phyloP scores from a whole-genome alignment of 2,797 vertebrate species.

The Propithecus deckenii region DNA sequence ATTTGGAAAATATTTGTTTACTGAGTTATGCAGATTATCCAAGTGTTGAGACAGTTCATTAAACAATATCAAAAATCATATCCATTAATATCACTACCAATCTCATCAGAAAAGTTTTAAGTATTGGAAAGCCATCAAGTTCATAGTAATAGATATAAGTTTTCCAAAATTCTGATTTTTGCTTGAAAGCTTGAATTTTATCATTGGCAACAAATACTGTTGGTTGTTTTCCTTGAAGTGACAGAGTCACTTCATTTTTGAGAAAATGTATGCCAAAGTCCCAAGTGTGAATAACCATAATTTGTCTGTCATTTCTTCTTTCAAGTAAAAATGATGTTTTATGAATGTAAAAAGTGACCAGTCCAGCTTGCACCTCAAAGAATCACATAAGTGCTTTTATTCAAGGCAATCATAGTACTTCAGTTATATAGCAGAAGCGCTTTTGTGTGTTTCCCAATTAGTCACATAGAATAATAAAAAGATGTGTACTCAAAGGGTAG shows the following conservation, averaged over 20 bases:
- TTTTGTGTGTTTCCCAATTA: background rate
- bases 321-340: conserved; percentile 45
- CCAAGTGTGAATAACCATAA: conserved; percentile 17
- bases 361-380: background rate
- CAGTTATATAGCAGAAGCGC: background rate
- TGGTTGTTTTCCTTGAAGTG: conserved; percentile 60
- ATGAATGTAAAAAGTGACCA: background rate
- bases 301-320: conserved; percentile 44
- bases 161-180: conserved; percentile 55
- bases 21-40: background rate
- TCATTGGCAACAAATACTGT: conserved; percentile 11
- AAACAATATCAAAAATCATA: background rate
- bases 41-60: background rate
- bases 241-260: conserved; percentile 51
- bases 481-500: background rate
- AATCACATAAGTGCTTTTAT: background rate
- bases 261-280: conserved; percentile 60
- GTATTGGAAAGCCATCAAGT: background rate
- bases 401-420: background rate
- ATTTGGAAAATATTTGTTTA: background rate
- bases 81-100: background rate
- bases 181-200: conserved; percentile 50
- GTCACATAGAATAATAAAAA: background rate
- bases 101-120: conserved; percentile 3
- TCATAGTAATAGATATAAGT: background rate